Base-by-base conservation (phyloP, 2,797 vertebrate genomes). In the Brachyrhaphis roseni region DNA sequence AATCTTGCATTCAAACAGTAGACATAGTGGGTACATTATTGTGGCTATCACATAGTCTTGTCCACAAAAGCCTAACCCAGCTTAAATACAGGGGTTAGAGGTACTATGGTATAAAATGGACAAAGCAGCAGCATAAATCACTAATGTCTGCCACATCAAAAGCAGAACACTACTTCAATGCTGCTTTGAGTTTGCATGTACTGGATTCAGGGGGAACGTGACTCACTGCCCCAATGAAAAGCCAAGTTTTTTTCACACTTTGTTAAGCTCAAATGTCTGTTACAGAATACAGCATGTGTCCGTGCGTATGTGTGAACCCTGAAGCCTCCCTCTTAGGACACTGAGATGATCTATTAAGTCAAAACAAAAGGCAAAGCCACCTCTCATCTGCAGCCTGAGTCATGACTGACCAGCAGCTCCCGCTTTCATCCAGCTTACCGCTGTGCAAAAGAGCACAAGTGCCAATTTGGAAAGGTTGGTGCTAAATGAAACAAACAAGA, bases 401-500 rank as follows among this genome's bases (percentile, higher is more conserved):
- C 77, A 76, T 53, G 31, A 23, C 75, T 80, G 20, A 78, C 76
- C 46, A 76, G 76, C 31, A 68, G 45, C 79, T 72, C 82, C 70
- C n/a, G 57, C 76, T 78, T 64, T 82, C 43, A 20, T 79, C 77
- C 15, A 53, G 78, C 73, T 80, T 55, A 75, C 81, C 77, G 64
- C 81, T 75, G 78, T 75, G 62, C 80, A 72, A 81, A 80, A 83
- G 49, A 80, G 76, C 86, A 78, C 36, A 16, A 66, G 82, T 72
- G 78, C 57, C 73, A 72, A 59, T 75, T 82, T 81, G 70, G 59
- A 82, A 74, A 84, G 71, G 81, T 74, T 77, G 78, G 74, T 68
- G 64, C 70, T 80, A 86, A 89, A 92, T 88, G 78, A 90, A 85
- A 91, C 75, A 84, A 88, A 88, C 64, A 72, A 68, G 51, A 36